These are phyloP conservation scores for Leuciscus idus DNA, from an alignment of 2,113 vertebrate species.

Conservation along the genomic window DNA sequence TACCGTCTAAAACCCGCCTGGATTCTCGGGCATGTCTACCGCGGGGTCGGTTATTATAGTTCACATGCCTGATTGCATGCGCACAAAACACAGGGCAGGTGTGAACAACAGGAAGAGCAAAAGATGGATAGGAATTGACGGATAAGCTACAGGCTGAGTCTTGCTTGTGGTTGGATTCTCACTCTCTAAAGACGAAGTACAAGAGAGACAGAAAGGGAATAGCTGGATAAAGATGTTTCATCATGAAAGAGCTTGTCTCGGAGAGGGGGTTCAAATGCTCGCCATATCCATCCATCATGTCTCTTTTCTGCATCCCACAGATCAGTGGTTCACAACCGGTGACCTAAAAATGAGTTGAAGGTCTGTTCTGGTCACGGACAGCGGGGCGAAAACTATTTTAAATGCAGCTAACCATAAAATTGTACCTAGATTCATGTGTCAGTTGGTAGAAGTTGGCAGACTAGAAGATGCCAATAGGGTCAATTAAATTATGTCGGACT, in stretches of 20 bases:
- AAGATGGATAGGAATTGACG: conserved; percentile 62
- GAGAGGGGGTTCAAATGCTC: conserved; percentile 64
- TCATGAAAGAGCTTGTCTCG: conserved; percentile 66
- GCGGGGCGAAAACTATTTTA: background rate
- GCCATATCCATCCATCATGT: conserved; percentile 1
- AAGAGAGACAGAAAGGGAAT: background rate
- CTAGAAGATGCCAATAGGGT: background rate
- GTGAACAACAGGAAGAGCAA: conserved; percentile 56
- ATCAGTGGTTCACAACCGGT: background rate
- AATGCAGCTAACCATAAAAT: background rate
- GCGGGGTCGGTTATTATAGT: background rate
- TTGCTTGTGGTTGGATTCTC: conserved; percentile 29
- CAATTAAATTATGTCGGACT: background rate
- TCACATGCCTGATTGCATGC: background rate
- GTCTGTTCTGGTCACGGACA: background rate
- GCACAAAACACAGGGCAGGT: conserved; percentile 52
- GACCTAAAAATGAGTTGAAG: background rate
- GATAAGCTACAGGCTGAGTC: conserved; percentile 12
- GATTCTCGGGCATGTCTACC: background rate
- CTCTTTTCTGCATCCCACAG: background rate
- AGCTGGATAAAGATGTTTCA: conserved; percentile 58
- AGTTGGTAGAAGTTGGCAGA: background rate
- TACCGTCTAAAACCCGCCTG: conserved; percentile 48
- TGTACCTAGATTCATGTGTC: background rate
- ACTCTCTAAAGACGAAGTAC: conserved; percentile 1